Evolutionary conservation across 2,797 vertebrate species (phyloP).

Genomic region (Hypotaenidia okinawae): DNA sequence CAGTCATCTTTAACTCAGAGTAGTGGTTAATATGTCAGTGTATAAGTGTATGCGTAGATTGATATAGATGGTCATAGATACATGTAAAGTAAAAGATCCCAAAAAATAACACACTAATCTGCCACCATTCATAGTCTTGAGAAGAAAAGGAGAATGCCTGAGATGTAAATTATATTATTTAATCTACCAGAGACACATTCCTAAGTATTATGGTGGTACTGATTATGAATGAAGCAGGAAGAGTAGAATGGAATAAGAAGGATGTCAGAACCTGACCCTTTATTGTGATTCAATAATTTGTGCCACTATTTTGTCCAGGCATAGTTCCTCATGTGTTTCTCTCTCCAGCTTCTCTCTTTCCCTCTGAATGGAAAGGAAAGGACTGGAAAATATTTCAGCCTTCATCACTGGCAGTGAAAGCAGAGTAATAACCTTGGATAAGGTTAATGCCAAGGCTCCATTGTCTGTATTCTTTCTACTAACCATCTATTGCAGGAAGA

Average conservation of each 20-base stretch:
- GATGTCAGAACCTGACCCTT: neutral
- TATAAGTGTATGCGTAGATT: neutral
- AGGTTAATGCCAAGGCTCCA: neutral
- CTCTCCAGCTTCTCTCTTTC: neutral
- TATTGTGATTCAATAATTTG: neutral
- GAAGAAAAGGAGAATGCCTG: neutral
- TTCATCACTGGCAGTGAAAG: neutral
- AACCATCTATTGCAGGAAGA: neutral
- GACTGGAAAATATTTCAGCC: neutral
- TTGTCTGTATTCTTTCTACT: neutral
- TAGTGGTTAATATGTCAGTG: neutral
- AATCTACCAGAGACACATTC: neutral
- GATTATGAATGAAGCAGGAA: neutral
- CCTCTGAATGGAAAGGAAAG: neutral
- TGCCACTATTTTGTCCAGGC: neutral
- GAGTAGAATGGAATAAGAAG: neutral
- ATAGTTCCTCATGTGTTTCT: neutral
- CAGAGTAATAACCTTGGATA: neutral
- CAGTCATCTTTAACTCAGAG: neutral
- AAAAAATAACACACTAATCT: fast-evolving
- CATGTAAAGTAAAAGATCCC: neutral
- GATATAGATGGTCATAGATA: neutral
- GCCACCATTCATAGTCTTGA: neutral
- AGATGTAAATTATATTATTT: neutral
- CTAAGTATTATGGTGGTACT: neutral